Conservation (phyloP, 2,797 vertebrate genomes). For the Thalassophryne amazonica region DNA sequence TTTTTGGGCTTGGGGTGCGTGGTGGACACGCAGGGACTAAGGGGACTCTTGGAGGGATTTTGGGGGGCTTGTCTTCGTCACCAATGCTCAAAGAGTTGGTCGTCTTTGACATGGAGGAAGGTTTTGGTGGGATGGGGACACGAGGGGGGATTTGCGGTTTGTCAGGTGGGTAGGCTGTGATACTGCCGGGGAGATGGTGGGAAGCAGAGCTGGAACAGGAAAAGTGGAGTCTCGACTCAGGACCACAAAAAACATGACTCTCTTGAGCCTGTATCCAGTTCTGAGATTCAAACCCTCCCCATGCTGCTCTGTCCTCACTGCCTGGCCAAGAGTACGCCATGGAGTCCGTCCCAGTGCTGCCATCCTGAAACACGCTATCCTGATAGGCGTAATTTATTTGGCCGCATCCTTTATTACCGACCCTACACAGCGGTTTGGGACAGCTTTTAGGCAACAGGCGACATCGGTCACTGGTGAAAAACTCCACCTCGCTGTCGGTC, state of each 20-base stretch:
- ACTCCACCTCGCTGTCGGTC: conserved; percentile 91
- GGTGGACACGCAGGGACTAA: conserved; percentile 82
- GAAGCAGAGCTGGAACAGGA: conserved; percentile 79
- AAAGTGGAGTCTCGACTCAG: conserved; percentile 69
- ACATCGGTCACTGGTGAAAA: conserved; percentile 83
- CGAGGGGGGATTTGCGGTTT: conserved; percentile 91
- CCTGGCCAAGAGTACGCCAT: conserved; percentile 61
- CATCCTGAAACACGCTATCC: conserved; percentile 54
- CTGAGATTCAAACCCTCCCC: conserved; percentile 14
- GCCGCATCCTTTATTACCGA: conserved; percentile 82
- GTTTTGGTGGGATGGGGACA: conserved; percentile 85
- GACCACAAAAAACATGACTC: no score
- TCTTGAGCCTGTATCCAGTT: conserved; percentile 24
- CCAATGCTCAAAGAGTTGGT: conserved; percentile 66
- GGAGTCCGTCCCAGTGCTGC: conserved; percentile 2
- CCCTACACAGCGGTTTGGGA: conserved; percentile 45
- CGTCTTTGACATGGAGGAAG: conserved; percentile 61
- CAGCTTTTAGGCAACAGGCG: conserved; percentile 74
- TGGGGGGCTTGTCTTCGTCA: conserved; percentile 88
- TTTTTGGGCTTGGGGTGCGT: conserved; percentile 91
- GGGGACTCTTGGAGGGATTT: conserved; percentile 90
- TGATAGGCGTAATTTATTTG: conserved; percentile 91
- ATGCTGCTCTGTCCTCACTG: conserved; percentile 29
- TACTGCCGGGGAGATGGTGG: conserved; percentile 43
- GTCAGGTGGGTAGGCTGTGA: conserved; percentile 41